Percentiles rank a stretch among this genome's conserved stretches.
Conservation (phyloP, 2,113 vertebrate species). For the Brachyhypopomus gauderio region DNA sequence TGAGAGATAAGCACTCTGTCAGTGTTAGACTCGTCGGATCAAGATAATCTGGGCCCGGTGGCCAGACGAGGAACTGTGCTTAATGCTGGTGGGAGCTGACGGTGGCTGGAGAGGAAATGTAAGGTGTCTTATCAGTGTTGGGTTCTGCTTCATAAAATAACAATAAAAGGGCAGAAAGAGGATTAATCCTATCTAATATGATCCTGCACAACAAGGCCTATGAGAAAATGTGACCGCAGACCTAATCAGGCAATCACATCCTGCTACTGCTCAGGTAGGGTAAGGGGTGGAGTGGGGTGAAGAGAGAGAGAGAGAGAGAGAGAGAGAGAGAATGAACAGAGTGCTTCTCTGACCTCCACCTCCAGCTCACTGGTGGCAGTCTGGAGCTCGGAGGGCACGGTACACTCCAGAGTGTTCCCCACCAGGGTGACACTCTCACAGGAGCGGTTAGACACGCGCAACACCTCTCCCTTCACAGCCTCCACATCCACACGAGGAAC, state of each 20-base stretch:
- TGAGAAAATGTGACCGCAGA: background rate
- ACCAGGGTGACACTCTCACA: conserved; percentile 85
- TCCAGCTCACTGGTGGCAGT: conserved; percentile 87
- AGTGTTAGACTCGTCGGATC: conserved; percentile 38
- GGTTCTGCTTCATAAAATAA: conserved; percentile 43
- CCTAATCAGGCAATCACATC: conserved; percentile 1
- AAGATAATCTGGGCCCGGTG: conserved; percentile 17
- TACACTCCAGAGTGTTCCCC: conserved; percentile 88
- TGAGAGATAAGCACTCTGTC: conserved; percentile 14
- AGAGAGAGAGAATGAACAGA: no score
- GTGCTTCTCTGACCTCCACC: conserved; percentile 69
- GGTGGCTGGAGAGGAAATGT: conserved; percentile 36
- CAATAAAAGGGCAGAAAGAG: background rate
- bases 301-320: background rate
- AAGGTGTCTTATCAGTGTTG: conserved; percentile 29
- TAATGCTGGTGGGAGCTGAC: conserved; percentile 9
- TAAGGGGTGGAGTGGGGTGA: background rate
- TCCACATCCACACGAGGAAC: conserved; percentile 90
- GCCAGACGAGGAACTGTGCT: background rate
- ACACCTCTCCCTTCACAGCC: conserved; percentile 92
- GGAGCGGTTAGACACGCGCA: conserved; percentile 94
- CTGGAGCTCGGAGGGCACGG: conserved; percentile 85
- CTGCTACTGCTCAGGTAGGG: background rate
- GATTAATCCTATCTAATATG: conserved; percentile 10
- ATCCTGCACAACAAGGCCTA: background rate